Evolutionary conservation across 2,888 invertebrate genomes (phyloP).

Genomic region (Venusia cambrica): DNA sequence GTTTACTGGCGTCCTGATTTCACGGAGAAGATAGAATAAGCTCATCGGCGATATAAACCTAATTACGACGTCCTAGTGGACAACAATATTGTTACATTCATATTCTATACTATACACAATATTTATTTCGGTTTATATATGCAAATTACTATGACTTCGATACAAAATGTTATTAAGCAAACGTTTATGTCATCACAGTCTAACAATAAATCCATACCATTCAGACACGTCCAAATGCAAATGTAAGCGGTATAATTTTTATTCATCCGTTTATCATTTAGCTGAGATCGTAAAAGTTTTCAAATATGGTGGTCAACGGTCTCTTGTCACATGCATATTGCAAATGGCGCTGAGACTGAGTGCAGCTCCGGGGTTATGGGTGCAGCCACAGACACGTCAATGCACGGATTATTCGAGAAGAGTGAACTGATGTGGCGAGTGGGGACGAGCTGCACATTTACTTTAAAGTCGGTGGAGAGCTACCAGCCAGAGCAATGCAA

Average conservation of each 20-base stretch:
- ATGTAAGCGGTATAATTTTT: conserved; percentile 21
- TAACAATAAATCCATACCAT: conserved; percentile 21
- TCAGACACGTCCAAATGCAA: conserved; percentile 13
- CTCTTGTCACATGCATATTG: conserved; percentile 39
- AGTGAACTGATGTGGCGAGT: conserved; percentile 33
- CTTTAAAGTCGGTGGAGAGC: not conserved
- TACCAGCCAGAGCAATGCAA: not conserved
- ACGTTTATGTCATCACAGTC: conserved; percentile 13
- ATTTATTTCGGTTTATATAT: too few species aligned
- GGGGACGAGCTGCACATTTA: conserved; percentile 18
- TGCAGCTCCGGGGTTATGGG: conserved; percentile 55
- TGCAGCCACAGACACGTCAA: conserved; percentile 65
- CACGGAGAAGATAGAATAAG: too few species aligned
- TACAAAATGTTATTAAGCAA: too few species aligned
- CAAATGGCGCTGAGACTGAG: conserved; percentile 48
- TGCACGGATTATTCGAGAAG: conserved; percentile 70
- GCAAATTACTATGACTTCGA: too few species aligned
- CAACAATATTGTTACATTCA: too few species aligned
- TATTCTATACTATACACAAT: too few species aligned
- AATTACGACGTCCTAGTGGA: too few species aligned
- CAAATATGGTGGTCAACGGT: conserved; percentile 38
- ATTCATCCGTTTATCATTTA: conserved; percentile 33
- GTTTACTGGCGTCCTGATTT: too few species aligned
- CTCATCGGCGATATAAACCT: too few species aligned
- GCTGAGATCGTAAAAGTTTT: conserved; percentile 35